Base-by-base conservation (phyloP, 2,888 invertebrate genomes). In the Synergus itoensis region DNA sequence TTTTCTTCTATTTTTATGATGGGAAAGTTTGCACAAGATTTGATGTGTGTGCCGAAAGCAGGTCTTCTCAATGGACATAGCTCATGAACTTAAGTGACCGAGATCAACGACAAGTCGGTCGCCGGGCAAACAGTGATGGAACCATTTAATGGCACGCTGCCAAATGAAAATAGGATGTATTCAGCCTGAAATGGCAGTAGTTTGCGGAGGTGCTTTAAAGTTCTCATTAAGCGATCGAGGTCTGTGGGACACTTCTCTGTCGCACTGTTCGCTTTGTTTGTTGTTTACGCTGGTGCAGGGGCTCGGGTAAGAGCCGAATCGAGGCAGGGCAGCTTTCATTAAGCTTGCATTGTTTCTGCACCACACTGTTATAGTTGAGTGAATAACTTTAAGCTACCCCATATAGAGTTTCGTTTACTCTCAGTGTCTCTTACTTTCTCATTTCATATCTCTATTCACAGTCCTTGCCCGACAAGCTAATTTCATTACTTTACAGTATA, bases 181-280 rank as follows among this genome's bases (percentile, higher is more conserved):
- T 80, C 78, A 45, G 48, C 21, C 69, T 43, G 63, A 63, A 79
- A 81, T 77, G 81, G 80, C 79, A 76, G 84, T 84, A 85, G 86
- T 85, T 86, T 83, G 83, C 84, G 82, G 83, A 81, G 83, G 77
- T 78, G 87, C 87, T 88, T 88, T 87, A 89, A 89, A 89, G 85
- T 88, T 90, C 90, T 90, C 90, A 90, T 90, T 90, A 90, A 88
- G 88, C 88, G 89, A 90, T 90, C 89, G 90, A 87, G 89, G 90
- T 89, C 87, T 89, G 86, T 89, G 87, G 89, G 88, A 87, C 90
- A 89, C 88, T 88, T 88, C 85, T 87, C 86, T 84, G 86, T 83
- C 84, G 85, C 87, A 89, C 89, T 90, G 89, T 90, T 90, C 88
- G 86, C 88, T 89, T 89, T 90, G 89, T 89, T 87, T 85, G 86